These are phyloP conservation scores for Piliocolobus tephrosceles DNA, from an alignment of 2,113 vertebrate species.

Conservation along the genomic window DNA sequence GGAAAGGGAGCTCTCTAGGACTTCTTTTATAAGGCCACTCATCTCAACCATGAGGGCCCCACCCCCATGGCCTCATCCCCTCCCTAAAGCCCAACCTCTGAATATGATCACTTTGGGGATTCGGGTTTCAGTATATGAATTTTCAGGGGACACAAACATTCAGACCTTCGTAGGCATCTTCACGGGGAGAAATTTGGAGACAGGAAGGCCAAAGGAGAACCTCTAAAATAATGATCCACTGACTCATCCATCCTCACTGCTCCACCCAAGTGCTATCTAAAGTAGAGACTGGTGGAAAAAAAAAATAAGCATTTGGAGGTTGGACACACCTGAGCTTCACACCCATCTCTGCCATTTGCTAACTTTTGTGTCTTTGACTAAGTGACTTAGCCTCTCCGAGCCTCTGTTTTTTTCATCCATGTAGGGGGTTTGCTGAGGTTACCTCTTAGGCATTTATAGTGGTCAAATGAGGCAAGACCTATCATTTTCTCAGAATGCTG, in stretches of 20 bases:
- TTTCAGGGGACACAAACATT: neutral
- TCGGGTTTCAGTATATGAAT: no score
- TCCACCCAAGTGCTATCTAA: neutral
- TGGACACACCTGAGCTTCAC: neutral
- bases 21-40: neutral
- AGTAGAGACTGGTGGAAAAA: neutral
- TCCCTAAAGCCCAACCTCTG: neutral
- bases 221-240: neutral
- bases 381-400: neutral
- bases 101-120: neutral
- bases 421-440: neutral
- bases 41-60: neutral
- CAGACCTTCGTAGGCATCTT: neutral
- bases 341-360: neutral
- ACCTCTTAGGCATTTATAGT: neutral
- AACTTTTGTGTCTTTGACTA: neutral
- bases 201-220: neutral
- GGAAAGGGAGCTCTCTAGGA: neutral
- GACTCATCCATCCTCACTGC: neutral
- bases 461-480: neutral
- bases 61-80: no score
- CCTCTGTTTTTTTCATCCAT: neutral
- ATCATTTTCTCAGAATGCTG: neutral
- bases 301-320: neutral
- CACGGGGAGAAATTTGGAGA: accelerated